These are phyloP conservation scores for Campoletis raptor DNA, from an alignment of 2,888 invertebrate species.

Conservation along the genomic window DNA sequence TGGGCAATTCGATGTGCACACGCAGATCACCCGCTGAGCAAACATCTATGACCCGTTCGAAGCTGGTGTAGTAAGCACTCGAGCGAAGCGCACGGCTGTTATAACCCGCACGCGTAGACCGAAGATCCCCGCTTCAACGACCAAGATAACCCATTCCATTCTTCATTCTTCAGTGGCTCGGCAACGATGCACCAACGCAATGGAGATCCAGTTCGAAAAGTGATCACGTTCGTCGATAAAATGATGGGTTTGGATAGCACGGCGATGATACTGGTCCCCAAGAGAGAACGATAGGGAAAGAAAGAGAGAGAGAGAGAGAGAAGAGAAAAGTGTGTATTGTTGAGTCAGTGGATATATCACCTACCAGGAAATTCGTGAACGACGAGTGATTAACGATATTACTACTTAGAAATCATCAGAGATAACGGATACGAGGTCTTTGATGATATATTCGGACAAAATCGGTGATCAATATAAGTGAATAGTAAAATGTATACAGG, in stretches of 20 bases:
- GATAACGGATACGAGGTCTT: constrained; percentile 21
- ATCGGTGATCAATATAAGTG: background rate
- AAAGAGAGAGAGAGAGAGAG: background rate
- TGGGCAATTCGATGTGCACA: constrained; percentile 58
- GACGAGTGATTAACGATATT: constrained; percentile 59
- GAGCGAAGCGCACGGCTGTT: constrained; percentile 42
- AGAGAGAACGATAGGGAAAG: background rate
- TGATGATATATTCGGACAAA: constrained; percentile 15
- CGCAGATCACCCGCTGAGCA: constrained; percentile 65
- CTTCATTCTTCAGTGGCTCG: constrained; percentile 59
- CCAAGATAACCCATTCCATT: constrained; percentile 66
- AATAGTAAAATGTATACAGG: background rate
- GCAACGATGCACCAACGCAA: constrained; percentile 32
- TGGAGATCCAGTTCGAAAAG: constrained; percentile 62
- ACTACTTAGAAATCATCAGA: background rate
- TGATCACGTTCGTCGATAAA: constrained; percentile 63
- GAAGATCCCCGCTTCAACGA: constrained; percentile 34
- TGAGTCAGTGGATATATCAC: constrained; percentile 37
- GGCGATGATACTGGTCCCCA: constrained; percentile 33
- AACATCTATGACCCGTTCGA: constrained; percentile 58
- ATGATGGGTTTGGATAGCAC: constrained; percentile 43
- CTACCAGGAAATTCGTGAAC: constrained; percentile 60
- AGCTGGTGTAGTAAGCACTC: constrained; percentile 27
- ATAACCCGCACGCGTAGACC: constrained; percentile 46
- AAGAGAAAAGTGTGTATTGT: constrained; percentile 42